These are phyloP conservation scores for Pseudoatta argentina DNA, from an alignment of 1,140 invertebrate genomes.

Conservation along the genomic window DNA sequence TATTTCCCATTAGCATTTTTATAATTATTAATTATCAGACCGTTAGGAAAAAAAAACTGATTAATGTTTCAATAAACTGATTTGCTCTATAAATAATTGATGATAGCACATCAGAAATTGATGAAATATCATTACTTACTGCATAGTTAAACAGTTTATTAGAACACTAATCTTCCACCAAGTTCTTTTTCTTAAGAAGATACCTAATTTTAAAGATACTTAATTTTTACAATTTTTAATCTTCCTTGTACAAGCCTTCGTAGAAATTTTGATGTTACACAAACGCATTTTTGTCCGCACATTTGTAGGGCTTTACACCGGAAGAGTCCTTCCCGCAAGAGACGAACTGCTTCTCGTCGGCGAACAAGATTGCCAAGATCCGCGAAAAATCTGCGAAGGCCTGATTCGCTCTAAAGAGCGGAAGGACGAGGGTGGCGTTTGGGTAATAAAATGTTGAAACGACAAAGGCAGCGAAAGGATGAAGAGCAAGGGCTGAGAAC, in stretches of 20 bases:
- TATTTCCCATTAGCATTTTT: background rate
- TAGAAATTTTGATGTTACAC: background rate
- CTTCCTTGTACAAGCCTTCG: too few relatives aligned
- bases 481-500: constrained; percentile 1
- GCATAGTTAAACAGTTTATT: too few relatives aligned
- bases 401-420: constrained; percentile 56
- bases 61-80: too few relatives aligned
- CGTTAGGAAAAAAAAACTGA: too few relatives aligned
- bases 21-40: background rate
- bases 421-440: constrained; percentile 46
- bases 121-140: too few relatives aligned
- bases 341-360: constrained; percentile 41
- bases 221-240: background rate
- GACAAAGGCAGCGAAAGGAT: constrained; percentile 61
- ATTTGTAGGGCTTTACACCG: background rate
- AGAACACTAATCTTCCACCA: too few relatives aligned
- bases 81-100: too few relatives aligned
- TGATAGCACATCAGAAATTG: too few relatives aligned
- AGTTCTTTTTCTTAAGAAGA: background rate
- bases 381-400: constrained; percentile 53
- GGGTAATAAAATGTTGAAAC: constrained; percentile 59
- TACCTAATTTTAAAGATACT: background rate
- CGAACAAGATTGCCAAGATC: constrained; percentile 53
- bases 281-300: constrained; percentile 20
- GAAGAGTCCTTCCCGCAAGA: constrained; percentile 4